Evolutionary conservation across 2,797 vertebrate species (phyloP), one percentile per base, ranked within the genome.

Genomic region (Syndactyla subalaris): DNA sequence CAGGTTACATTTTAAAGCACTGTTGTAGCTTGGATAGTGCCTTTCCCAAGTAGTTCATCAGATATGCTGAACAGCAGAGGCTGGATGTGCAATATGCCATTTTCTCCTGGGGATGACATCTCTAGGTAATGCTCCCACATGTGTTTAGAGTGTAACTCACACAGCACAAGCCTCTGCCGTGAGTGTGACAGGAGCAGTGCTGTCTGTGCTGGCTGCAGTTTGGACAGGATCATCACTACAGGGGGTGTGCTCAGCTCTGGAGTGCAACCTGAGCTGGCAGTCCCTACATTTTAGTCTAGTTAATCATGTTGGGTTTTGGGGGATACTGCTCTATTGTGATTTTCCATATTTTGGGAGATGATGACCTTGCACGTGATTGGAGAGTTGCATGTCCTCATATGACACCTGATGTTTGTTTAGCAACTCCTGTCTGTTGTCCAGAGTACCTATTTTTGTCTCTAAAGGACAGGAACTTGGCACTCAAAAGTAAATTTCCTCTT

Each of bases 91-190:
- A 71, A 16, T 26, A 12, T 30, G 12, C 18, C 24, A 6, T 22
- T 63, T 85, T 12, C 30, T 55, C 24, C 51, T 34, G 52, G 46
- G 81, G 32, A 22, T 48, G 29, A 57, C 39, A 27, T 24, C 27
- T 45, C 43, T 5, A 19, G 55, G 48, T 21, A 15, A 7, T 20
- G 23, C 20, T 71, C 23, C 73, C 52, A 12, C 11, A 0, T 2
- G 8, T 41, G 36, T 43, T n/a, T 36, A 5, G 21, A 48, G 39
- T 16, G 16, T 6, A 59, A 45, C 45, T 18, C 45, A 43, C 27
- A 30, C 0, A 11, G 9, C 58, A 38, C 21, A 38, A 38, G 39
- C 1, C 1, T 16, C 1, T 27, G 30, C 51, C 2, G 2, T 7
- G 32, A 9, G 48, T 17, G 45, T 41, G 61, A 22, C 30, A 24